Conservation (phyloP, 2,113 vertebrate species). For the Psittacus erithacus region DNA sequence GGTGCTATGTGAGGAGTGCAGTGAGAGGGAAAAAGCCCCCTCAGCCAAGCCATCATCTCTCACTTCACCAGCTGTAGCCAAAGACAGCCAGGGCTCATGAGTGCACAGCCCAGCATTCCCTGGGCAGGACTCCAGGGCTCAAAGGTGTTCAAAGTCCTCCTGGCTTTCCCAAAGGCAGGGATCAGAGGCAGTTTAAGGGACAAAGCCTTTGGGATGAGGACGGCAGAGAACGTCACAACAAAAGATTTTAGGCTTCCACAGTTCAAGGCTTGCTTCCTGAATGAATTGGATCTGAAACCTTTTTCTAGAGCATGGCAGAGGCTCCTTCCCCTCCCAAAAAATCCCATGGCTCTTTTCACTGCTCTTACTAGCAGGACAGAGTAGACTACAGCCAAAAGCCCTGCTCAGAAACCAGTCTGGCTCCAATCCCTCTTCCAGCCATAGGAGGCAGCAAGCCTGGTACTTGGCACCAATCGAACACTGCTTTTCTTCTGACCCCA, state of each 20-base stretch:
- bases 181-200: background rate
- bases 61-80: background rate
- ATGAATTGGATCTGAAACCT: background rate
- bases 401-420: background rate
- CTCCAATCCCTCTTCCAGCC: background rate
- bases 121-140: background rate
- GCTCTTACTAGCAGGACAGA: background rate
- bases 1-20: background rate
- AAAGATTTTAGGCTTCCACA: background rate
- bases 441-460: background rate
- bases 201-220: background rate
- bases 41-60: background rate
- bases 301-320: background rate
- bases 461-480: background rate
- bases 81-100: background rate
- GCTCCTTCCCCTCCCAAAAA: background rate
- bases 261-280: background rate
- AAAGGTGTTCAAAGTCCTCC: background rate
- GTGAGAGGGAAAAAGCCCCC: background rate
- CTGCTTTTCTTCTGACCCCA: background rate
- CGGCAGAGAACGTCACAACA: background rate
- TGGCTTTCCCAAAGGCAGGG: background rate
- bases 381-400: background rate
- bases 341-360: background rate
- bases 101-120: background rate